These are phyloP conservation scores for Pituophis catenifer DNA, from an alignment of 2,113 vertebrate species.

Conservation along the genomic window DNA sequence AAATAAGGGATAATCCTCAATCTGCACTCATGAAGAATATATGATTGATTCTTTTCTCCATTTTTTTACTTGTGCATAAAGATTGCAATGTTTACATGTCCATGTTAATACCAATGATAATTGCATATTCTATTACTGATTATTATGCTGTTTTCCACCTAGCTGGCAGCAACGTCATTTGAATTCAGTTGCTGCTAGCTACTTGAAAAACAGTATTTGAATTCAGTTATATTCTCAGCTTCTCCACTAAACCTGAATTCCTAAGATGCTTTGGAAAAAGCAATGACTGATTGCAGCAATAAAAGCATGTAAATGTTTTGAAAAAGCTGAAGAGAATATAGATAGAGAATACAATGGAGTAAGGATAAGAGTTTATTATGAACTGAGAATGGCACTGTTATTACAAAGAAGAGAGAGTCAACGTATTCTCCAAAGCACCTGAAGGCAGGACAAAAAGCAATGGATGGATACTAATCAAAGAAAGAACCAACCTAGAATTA, in stretches of 20 bases:
- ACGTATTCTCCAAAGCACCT: too few relatives aligned
- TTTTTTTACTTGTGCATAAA: neutral
- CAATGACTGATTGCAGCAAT: neutral
- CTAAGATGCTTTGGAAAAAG: neutral
- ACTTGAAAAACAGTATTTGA: neutral
- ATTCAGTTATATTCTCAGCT: neutral
- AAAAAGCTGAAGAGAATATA: neutral
- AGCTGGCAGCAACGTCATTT: neutral
- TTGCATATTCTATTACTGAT: neutral
- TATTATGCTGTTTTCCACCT: neutral
- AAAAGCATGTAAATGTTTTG: neutral
- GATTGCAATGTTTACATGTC: neutral
- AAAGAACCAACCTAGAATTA: too few relatives aligned
- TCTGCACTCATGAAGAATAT: neutral
- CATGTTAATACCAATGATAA: neutral
- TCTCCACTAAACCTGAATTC: neutral
- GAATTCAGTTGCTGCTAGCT: neutral
- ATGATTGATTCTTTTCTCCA: neutral
- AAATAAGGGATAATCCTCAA: neutral
- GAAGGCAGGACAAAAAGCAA: too few relatives aligned
- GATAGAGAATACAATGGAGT: neutral
- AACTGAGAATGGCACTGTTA: neutral
- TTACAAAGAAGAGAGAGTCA: neutral
- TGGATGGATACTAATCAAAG: too few relatives aligned
- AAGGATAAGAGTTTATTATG: neutral